Evolutionary conservation across 2,888 invertebrate genomes (phyloP), one percentile per base, ranked within the genome.

Genomic region (Hirtodrosophila cameraria): DNA sequence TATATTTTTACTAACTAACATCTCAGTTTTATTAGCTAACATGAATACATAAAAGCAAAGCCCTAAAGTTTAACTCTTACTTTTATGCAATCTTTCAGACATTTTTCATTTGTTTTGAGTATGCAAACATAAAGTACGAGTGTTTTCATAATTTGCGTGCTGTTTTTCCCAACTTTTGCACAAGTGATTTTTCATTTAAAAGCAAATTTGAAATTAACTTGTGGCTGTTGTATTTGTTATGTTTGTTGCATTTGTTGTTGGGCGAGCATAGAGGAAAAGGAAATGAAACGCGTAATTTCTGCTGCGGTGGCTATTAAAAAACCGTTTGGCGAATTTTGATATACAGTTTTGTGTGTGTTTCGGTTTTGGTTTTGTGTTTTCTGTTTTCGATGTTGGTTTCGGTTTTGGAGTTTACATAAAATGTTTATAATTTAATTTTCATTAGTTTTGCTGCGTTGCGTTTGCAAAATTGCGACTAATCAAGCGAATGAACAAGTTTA

Each of bases 391-490:
- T 50, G 46, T 52, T 45, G 9, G 30, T 48, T 38, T 58, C 9
- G 8, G 28, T n/a, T 23, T 41, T 36, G 20, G 16, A 7, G 65
- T 79, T 86, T 87, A 75, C 72, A 87, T 82, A 86, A 86, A 87
- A 74, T 84, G 81, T 65, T 80, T 67, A 80, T 83, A 87, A 84
- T 87, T 86, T 81, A 67, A 65, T 82, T 87, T 81, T 82, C 63
- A 83, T 82, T 83, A 87, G 69, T n/a, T n/a, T n/a, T n/a, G n/a
- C 58, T 66, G 50, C n/a, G n/a, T n/a, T n/a, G 63, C 69, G 57
- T 86, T 23, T 87, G 66, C 80, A 55, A 82, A 74, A 59, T n/a
- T 62, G 78, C 57, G 59, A 45, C 53, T 66, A 57, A 67, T 66
- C 59, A 50, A 54, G 66, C 38, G 30, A 23, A 11, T 38, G 23